Evolutionary conservation across 2,113 vertebrate species (phyloP).

Genomic region (Pandion haliaetus): DNA sequence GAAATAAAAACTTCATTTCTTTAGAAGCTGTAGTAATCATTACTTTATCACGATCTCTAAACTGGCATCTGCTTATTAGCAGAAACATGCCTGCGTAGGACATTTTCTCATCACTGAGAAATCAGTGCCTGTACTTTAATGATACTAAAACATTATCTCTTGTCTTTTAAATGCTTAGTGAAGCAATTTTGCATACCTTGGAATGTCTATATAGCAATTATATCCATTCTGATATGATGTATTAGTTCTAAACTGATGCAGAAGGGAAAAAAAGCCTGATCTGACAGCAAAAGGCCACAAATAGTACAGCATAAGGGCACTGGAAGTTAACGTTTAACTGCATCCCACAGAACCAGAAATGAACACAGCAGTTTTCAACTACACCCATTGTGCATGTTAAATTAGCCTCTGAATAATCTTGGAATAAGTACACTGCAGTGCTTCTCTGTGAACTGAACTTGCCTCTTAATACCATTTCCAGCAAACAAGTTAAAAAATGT

Average conservation of each 20-base stretch:
- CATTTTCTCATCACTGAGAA: not conserved
- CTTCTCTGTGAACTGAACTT: constrained; percentile 41
- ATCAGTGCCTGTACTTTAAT: not conserved
- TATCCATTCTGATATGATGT: not conserved
- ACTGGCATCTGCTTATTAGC: not conserved
- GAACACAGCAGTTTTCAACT: not conserved
- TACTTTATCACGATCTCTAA: not conserved
- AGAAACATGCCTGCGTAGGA: not conserved
- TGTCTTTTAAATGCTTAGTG: not conserved
- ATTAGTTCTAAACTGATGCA: not conserved
- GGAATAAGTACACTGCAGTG: not conserved
- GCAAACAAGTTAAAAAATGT: constrained; percentile 39
- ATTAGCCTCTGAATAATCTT: constrained; percentile 6
- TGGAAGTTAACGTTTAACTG: not conserved
- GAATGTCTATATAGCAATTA: not conserved
- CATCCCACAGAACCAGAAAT: not conserved
- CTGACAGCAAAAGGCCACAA: not conserved
- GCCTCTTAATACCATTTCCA: constrained; percentile 50
- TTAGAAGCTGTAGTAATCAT: not conserved
- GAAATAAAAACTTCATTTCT: not conserved
- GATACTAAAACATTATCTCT: not conserved
- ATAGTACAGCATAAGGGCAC: not conserved
- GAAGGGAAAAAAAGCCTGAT: not conserved
- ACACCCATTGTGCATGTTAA: not conserved
- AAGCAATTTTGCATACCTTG: not conserved